phyloP scores from a whole-genome alignment of 2,888 invertebrate species.

The Cheilosia vulpina region DNA sequence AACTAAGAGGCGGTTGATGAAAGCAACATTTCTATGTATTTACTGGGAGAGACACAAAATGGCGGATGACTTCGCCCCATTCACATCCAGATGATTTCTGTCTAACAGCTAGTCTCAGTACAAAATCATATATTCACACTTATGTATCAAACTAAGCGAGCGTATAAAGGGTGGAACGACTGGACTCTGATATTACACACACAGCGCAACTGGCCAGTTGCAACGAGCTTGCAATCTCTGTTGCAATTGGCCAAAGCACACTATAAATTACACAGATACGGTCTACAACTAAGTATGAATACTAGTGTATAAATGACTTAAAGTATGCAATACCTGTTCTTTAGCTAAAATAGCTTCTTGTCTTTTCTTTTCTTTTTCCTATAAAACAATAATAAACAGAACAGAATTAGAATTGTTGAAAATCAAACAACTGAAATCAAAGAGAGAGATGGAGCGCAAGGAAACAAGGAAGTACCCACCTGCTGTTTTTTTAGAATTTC shows the following conservation, averaged over 20 bases:
- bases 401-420: conserved; percentile 63
- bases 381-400: conserved; percentile 81
- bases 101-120: not conserved
- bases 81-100: not conserved
- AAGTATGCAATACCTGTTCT: conserved; percentile 90
- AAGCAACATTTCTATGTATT: too few species aligned
- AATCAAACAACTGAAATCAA: conserved; percentile 44
- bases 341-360: conserved; percentile 94
- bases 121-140: not conserved
- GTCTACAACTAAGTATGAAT: conserved; percentile 61
- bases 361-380: conserved; percentile 96
- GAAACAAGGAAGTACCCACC: conserved; percentile 84
- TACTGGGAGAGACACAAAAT: too few species aligned
- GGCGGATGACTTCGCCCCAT: too few species aligned
- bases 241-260: conserved; percentile 49
- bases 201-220: conserved; percentile 41
- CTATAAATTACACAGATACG: conserved; percentile 40
- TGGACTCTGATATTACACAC: conserved; percentile 44
- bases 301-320: conserved; percentile 54
- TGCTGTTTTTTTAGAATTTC: conserved; percentile 94
- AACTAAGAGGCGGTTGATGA: too few species aligned
- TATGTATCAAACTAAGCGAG: not conserved
- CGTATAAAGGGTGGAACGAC: conserved; percentile 20
- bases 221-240: conserved; percentile 6
- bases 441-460: not conserved